phyloP scores from a whole-genome alignment of 2,113 vertebrate species.

The Cynocephalus volans region DNA sequence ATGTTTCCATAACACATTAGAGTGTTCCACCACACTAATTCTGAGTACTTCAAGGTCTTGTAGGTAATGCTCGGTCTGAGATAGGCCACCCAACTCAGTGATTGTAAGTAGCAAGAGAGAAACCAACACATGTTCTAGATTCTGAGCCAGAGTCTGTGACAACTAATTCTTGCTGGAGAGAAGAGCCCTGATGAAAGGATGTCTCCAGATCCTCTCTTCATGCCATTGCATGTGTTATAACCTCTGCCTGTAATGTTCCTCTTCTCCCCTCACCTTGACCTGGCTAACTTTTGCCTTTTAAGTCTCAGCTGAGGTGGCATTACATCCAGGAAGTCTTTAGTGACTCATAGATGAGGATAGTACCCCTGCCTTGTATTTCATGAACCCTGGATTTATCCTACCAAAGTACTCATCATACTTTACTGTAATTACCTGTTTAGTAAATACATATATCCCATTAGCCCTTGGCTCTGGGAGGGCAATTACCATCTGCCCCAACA shows the following conservation, averaged over 20 bases:
- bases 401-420: neutral
- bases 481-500: neutral
- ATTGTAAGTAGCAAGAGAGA: constrained; percentile 26
- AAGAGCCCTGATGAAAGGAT: neutral
- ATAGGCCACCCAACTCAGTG: neutral
- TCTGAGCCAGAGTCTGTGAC: neutral
- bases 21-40: constrained; percentile 15
- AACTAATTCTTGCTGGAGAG: neutral
- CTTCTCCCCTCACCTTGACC: neutral
- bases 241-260: neutral
- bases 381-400: constrained; percentile 29
- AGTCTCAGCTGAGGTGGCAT: constrained; percentile 2
- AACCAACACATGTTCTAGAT: neutral
- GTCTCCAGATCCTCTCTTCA: neutral
- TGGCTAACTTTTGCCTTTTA: constrained; percentile 22
- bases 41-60: neutral
- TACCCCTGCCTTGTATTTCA: neutral
- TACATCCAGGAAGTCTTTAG: constrained; percentile 12
- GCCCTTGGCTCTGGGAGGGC: neutral
- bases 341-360: constrained; percentile 18
- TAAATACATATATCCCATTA: neutral
- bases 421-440: neutral
- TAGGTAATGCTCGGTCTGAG: neutral
- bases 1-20: neutral
- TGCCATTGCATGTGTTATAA: neutral